Base-by-base conservation (phyloP, 1,140 invertebrate genomes). In the Hermetia illucens region DNA sequence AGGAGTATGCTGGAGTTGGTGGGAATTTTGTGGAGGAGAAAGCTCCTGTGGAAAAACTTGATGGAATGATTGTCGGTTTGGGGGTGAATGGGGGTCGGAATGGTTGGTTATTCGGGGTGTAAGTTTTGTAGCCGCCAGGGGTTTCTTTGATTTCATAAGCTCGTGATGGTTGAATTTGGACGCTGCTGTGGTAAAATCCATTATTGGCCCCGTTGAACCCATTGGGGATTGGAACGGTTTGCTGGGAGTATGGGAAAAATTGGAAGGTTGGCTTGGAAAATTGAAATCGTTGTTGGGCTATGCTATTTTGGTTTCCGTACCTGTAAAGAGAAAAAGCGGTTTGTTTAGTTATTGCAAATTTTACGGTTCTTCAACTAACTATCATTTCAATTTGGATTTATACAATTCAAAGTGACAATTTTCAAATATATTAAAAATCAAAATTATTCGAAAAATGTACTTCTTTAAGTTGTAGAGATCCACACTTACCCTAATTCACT, bases 181-280 rank as follows among this genome's bases (percentile, higher is more conserved):
- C 53, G 33, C 25, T 18, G 5, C 18, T 31, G 15, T 39, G 37
- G 3, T 12, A 18, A 20, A 12, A 18, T 34, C 24, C 48, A 16
- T 46, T 46, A n/a, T 45, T 45, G 8, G 46, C 39, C n/a, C n/a
- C n/a, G n/a, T n/a, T n/a, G n/a, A n/a, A n/a, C n/a, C n/a, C n/a
- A n/a, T n/a, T n/a, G n/a, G n/a, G n/a, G n/a, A n/a, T 42, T 12
- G 51, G 47, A 21, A 61, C 53, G 25, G 58, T 48, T 1, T 58
- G 48, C 36, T 59, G 56, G 0, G 57, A 60, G 44, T 60, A 59
- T 1, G 57, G 57, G 36, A 59, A 59, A 33, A 60, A 55, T 50
- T 53, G 53, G 30, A 54, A 59, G 37, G 55, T 60, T 30, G 57
- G 57, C 21, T 52, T 50, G 5, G 46, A 46, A 33, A 59, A 60